Conservation (phyloP, 2,797 vertebrate species). For the Lateolabrax maculatus region DNA sequence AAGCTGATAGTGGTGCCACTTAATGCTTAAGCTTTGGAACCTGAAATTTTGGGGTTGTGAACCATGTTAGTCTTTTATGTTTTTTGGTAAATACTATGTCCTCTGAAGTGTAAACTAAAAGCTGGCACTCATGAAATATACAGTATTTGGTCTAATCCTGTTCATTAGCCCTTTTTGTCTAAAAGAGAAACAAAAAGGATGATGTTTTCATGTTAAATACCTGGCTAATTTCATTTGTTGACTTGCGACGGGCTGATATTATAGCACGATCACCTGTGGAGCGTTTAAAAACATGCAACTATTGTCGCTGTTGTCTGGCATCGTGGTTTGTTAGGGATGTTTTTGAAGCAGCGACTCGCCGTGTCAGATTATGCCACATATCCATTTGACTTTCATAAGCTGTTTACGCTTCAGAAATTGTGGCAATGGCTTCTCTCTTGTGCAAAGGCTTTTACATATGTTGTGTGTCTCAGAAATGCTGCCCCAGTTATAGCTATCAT, state of each 20-base stretch:
- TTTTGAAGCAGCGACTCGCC: slow-evolving; percentile 85
- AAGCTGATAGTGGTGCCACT: slow-evolving; percentile 47
- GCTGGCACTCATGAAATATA: slow-evolving; percentile 17
- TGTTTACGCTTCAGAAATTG: slow-evolving; percentile 89
- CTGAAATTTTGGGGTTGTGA: slow-evolving; percentile 41
- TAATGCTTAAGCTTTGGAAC: slow-evolving; percentile 49
- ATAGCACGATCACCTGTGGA: slow-evolving; percentile 75
- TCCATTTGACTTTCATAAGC: slow-evolving; percentile 91
- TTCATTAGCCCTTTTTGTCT: slow-evolving; percentile 18
- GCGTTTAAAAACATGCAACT: slow-evolving; percentile 73
- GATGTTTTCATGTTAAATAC: slow-evolving; percentile 39
- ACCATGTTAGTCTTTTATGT: slow-evolving; percentile 37
- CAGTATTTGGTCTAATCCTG: not conserved
- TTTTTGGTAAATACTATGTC: slow-evolving; percentile 10
- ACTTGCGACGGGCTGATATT: slow-evolving; percentile 39
- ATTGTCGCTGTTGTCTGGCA: slow-evolving; percentile 72
- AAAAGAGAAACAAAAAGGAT: not conserved
- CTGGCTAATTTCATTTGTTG: slow-evolving; percentile 55
- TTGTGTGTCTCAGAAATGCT: slow-evolving; percentile 82
- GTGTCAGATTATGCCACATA: slow-evolving; percentile 90
- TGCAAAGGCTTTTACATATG: slow-evolving; percentile 87
- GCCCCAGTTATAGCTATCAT: slow-evolving; percentile 84
- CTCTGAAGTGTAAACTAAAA: slow-evolving; percentile 34
- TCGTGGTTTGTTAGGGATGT: slow-evolving; percentile 84
- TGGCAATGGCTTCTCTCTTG: slow-evolving; percentile 84